These are phyloP conservation scores for Fukomys damarensis DNA, from an alignment of 2,113 vertebrate species.

Conservation along the genomic window DNA sequence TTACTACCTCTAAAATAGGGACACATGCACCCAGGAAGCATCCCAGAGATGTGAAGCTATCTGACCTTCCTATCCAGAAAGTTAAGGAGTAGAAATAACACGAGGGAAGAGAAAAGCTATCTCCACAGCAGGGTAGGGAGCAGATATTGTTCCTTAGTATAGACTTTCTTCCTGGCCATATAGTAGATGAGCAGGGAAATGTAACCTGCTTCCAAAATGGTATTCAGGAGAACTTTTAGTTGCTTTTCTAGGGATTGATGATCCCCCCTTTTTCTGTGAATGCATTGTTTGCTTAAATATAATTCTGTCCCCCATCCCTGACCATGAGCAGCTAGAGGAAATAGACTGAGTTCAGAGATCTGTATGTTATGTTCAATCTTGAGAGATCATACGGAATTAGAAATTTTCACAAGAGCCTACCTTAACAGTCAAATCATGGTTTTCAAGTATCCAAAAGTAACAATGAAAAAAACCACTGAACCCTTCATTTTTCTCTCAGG, in stretches of 20 bases:
- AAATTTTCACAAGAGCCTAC: slow-evolving; percentile 9
- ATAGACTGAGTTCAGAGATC: background rate
- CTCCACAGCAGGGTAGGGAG: background rate
- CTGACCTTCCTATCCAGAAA: slow-evolving; percentile 15
- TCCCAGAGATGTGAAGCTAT: background rate
- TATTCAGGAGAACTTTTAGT: slow-evolving; percentile 8
- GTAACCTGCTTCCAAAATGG: background rate
- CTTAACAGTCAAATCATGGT: background rate
- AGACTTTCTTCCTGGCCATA: background rate
- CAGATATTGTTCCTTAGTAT: background rate
- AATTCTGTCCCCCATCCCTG: slow-evolving; percentile 25
- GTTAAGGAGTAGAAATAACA: background rate
- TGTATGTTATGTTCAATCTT: background rate
- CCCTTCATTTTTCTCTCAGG: background rate
- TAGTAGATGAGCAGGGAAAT: background rate
- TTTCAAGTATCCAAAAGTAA: slow-evolving; percentile 30
- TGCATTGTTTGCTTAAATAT: slow-evolving; percentile 24
- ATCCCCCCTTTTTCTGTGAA: background rate
- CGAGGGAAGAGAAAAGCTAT: background rate
- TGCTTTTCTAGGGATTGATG: background rate
- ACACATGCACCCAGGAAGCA: background rate
- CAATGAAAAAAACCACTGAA: background rate
- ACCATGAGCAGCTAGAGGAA: slow-evolving; percentile 11
- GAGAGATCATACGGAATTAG: background rate
- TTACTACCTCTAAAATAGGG: background rate